Base-by-base conservation (phyloP, 2,888 invertebrate genomes). In the Drosophila parthenogenetica region DNA sequence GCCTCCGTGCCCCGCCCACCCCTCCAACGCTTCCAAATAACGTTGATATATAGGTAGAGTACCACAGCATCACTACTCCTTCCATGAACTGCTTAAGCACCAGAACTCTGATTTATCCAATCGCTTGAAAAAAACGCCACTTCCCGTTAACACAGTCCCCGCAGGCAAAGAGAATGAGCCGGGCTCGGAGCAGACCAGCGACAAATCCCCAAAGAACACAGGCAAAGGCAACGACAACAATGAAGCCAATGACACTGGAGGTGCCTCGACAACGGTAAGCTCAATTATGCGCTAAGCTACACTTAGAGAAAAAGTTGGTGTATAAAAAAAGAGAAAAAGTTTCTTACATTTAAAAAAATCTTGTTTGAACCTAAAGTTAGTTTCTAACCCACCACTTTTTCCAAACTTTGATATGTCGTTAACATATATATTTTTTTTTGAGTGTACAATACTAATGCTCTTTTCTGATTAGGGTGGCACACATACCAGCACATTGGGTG, bases 401-500 rank as follows among this genome's bases (percentile, higher is more conserved):
- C n/a, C n/a, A n/a, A n/a, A n/a, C n/a, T n/a, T n/a, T n/a, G n/a
- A n/a, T n/a, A n/a, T n/a, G n/a, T n/a, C n/a, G n/a, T n/a, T n/a
- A n/a, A n/a, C n/a, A n/a, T n/a, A n/a, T n/a, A n/a, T n/a, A n/a
- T n/a, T n/a, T n/a, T n/a, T 29, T 29, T 35, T 13, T 13, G 13
- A 35, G 35, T 35, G 35, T 35, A 35, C 2, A 32, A 10, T 32
- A 65, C 32, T 50, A 16, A 13, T 54, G 55, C 45, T 25, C 45
- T 55, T 13, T 29, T 17, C 11, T 14, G 13, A 2, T 16, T 54
- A 66, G 40, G 65, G 46, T 45, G 40, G 62, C 66, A 62, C 78
- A 77, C 92, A 92, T 67, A 91, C 91, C 67, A 91, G 90, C 68
- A 92, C 91, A 10, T 64, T 92, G 71, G 92, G 92, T 14, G 92